A percentile compares a stretch with the other conserved stretches of the same genome.
Conservation (phyloP, 23 tunicate species). For the Styela clava region DNA sequence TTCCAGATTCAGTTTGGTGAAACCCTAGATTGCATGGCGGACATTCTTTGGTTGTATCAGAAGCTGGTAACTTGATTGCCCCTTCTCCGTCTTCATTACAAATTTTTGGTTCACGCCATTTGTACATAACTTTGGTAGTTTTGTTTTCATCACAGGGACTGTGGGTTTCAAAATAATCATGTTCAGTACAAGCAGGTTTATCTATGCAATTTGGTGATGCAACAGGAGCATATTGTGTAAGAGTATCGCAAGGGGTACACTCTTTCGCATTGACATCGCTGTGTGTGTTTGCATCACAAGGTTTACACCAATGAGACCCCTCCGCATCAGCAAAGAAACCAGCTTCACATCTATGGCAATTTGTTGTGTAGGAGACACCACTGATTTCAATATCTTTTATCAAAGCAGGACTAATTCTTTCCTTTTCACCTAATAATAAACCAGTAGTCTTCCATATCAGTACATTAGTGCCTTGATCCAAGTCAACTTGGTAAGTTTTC, state of each 20-base stretch:
- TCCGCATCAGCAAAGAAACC: conserved; percentile 41
- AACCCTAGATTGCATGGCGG: conserved; percentile 87
- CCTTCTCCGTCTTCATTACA: conserved; percentile 39
- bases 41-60: conserved; percentile 45
- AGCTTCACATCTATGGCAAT: conserved; percentile 52
- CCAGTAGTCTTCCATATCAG: conserved; percentile 85
- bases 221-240: conserved; percentile 44
- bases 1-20: conserved; percentile 21
- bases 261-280: conserved; percentile 43
- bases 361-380: conserved; percentile 76
- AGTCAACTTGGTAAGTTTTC: conserved; percentile 38
- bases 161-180: conserved; percentile 74
- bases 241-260: conserved; percentile 50
- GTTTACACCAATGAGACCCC: conserved; percentile 51
- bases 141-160: conserved; percentile 47
- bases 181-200: conserved; percentile 57
- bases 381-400: conserved; percentile 70
- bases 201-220: conserved; percentile 40
- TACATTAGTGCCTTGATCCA: conserved; percentile 52
- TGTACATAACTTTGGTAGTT: conserved; percentile 46
- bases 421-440: conserved; percentile 39
- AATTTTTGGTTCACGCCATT: conserved; percentile 71
- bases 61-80: conserved; percentile 55
- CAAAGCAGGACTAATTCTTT: conserved; percentile 48
- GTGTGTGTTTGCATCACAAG: conserved; percentile 47